Conservation (phyloP, 2,888 invertebrate genomes). For the Trilocha varians region DNA sequence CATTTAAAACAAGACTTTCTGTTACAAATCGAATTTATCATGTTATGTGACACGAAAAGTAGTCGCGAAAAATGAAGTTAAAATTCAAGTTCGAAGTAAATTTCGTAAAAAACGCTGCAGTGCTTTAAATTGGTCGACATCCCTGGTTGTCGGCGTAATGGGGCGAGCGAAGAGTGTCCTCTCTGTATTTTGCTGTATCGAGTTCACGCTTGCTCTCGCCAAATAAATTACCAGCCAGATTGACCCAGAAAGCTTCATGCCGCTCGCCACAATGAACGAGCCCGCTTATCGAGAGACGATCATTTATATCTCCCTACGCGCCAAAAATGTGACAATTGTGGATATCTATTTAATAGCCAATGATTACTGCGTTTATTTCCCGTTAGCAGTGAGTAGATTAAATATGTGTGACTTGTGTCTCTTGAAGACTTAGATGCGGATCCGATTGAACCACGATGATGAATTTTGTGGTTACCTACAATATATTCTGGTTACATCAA, state of each 20-base stretch:
- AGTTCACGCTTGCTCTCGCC: slow-evolving; percentile 42
- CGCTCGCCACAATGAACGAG: slow-evolving; percentile 34
- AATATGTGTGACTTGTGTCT: no score
- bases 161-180: slow-evolving; percentile 11
- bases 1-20: no score
- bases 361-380: neutral
- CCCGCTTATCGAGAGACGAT: slow-evolving; percentile 4
- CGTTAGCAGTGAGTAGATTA: neutral
- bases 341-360: neutral
- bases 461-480: no score
- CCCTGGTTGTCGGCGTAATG: slow-evolving; percentile 9
- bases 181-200: slow-evolving; percentile 35
- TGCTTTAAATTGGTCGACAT: neutral
- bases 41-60: no score
- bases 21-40: no score
- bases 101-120: no score
- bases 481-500: no score
- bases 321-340: slow-evolving; percentile 3
- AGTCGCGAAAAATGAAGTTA: no score
- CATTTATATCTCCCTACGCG: slow-evolving; percentile 4
- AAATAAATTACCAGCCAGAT: slow-evolving; percentile 56
- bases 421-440: no score
- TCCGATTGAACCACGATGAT: no score
- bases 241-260: slow-evolving; percentile 51
- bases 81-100: no score